Evolutionary conservation across 2,888 invertebrate genomes (phyloP).

Genomic region (Leuctra nigra): DNA sequence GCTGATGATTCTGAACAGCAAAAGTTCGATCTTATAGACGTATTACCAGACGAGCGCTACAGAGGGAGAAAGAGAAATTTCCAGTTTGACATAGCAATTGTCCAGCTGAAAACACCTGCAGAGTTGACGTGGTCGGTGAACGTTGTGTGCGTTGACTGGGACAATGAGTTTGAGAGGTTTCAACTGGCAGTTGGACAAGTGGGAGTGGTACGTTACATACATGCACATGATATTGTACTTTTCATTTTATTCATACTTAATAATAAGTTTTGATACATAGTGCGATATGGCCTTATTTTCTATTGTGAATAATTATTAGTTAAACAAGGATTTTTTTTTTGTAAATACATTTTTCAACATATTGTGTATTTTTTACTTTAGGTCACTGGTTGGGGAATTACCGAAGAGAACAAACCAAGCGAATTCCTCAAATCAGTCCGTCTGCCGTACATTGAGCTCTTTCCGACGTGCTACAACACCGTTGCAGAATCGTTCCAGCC

Average conservation of each 20-base stretch:
- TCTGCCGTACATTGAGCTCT: conserved; percentile 35
- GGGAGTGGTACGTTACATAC: conserved; percentile 32
- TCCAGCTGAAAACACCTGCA: conserved; percentile 30
- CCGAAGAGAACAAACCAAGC: conserved; percentile 34
- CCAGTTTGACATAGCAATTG: conserved; percentile 32
- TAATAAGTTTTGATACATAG: not conserved
- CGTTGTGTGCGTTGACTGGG: conserved; percentile 33
- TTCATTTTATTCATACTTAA: not conserved
- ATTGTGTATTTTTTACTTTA: not conserved
- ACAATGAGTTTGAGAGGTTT: conserved; percentile 26
- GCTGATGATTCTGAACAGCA: conserved; percentile 30
- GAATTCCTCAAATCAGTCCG: conserved; percentile 34
- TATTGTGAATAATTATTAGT: not conserved
- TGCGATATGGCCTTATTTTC: not conserved
- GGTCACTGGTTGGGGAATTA: conserved; percentile 40
- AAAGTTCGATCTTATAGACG: conserved; percentile 20
- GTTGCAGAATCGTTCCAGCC: conserved; percentile 33
- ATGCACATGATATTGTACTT: not conserved
- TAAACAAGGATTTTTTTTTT: not conserved
- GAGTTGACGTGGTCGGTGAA: conserved; percentile 30
- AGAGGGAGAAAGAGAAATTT: conserved; percentile 32
- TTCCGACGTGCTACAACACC: conserved; percentile 33
- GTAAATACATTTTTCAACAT: not conserved
- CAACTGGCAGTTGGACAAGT: conserved; percentile 33
- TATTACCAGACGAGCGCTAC: conserved; percentile 30